Evolutionary conservation across 1,140 invertebrate genomes (phyloP), one percentile per base, ranked within the genome.

Genomic region (Amphibalanus amphitrite): DNA sequence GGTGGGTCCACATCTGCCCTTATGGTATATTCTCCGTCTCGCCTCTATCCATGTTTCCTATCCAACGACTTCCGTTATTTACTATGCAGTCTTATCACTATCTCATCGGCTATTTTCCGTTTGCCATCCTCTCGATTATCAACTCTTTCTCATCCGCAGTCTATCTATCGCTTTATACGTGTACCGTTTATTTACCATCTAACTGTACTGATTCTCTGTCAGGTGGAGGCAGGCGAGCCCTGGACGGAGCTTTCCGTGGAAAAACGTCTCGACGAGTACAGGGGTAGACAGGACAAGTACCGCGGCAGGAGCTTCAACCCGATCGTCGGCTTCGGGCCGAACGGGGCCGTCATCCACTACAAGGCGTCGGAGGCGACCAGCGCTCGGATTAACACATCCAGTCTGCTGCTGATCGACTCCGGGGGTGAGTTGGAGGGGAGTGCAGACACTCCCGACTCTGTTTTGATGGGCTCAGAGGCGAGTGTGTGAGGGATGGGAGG

Each of bases 291-390:
- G 78, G 69, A 71, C 3, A 33, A 71, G 59, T 84, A 83, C 38
- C 80, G 82, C 71, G 91, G 91, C 0, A 82, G 90, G 20, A 88
- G 87, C 79, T 95, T 98, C 82, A 82, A 85, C 28, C 97, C 95
- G 0, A 93, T 97, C 69, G 93, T 90, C 3, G 92, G 88, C 0
- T 94, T 89, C 77, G 95, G 93, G 0, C 81, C 88, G 10, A 91
- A 97, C 81, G 91, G 86, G 0, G 93, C 96, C 0, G 83, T 94
- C 59, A 93, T 96, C 13, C 94, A 97, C 79, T 99, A 99, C 80
- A 85, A 86, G 73, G 88, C 91, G 0, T 88, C 84, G 25, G 85
- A 86, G 72, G 85, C 85, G 28, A 92, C 86, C 13, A 88, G 95
- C 78, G 82, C 85, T 33, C 79, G 80, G 28, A 89, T 98, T 28